Conservation (phyloP, 1,140 invertebrate species). For the Drosophila subpulchrella region DNA sequence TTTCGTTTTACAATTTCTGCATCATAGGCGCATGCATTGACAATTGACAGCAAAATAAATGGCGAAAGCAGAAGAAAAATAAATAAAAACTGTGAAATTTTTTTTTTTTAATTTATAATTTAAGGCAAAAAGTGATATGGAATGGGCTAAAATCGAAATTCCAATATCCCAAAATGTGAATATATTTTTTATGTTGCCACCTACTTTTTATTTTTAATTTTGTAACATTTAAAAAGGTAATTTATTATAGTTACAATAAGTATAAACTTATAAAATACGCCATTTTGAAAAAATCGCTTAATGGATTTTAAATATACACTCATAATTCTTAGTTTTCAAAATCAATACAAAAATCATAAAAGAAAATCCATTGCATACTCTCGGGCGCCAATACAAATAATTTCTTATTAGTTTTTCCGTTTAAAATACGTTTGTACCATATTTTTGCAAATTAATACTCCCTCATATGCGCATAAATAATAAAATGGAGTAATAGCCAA, state of each 20-base stretch:
- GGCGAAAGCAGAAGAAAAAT: slow-evolving; percentile 7
- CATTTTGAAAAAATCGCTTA: too few species aligned
- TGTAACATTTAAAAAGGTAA: too few species aligned
- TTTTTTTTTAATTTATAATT: background rate
- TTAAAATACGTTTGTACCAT: slow-evolving; percentile 18
- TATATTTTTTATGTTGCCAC: too few species aligned
- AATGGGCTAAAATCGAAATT: background rate
- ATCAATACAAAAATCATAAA: background rate
- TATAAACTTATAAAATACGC: too few species aligned
- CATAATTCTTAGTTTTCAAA: background rate
- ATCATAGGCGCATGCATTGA: slow-evolving; percentile 42
- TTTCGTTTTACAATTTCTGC: slow-evolving; percentile 39
- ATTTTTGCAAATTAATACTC: slow-evolving; percentile 50
- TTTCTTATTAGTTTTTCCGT: background rate
- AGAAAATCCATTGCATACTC: slow-evolving; percentile 42
- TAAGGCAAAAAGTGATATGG: slow-evolving; percentile 5
- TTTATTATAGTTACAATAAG: too few species aligned
- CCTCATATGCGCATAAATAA: slow-evolving; percentile 56
- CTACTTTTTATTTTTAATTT: too few species aligned
- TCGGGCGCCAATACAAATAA: slow-evolving; percentile 11
- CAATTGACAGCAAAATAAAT: slow-evolving; percentile 25
- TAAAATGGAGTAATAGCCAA: slow-evolving; percentile 37
- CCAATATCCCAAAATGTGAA: background rate
- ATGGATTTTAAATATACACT: too few species aligned
- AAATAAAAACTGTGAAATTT: slow-evolving; percentile 9